Evolutionary conservation across 2,113 vertebrate genomes (phyloP), one percentile per base, ranked within the genome.

Genomic region (Verasper variegatus): DNA sequence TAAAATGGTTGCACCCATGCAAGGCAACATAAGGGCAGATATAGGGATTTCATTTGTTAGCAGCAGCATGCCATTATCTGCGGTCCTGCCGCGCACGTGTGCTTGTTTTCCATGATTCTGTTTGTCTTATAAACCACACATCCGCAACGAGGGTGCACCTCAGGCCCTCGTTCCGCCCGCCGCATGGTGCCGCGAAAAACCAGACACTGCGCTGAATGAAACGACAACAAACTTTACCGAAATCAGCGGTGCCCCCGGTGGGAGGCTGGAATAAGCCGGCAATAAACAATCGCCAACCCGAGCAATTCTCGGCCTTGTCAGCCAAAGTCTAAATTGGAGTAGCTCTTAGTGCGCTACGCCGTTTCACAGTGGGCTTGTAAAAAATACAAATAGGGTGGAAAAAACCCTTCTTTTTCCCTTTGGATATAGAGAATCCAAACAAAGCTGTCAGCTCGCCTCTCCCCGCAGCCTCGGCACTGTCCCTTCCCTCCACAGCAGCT

Each of bases 401-500:
- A 35, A 31, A 31, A 7, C 5, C 13, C 14, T 26, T 45, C 21
- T 14, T 23, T 74, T 73, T 78, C 80, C 85, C 71, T 9, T 17
- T 64, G 71, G 69, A 62, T 69, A 26, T 20, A n/a, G 27, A 26
- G 83, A 79, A 66, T 57, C 49, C 65, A 84, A 83, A 74, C 82
- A 84, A 80, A 84, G 67, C 77, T 80, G 81, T 71, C 78, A 71
- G 52, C 4, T 54, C 0, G 58, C 56, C 10, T 42, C 47, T 70
- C 45, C 64, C 40, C 64, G 2, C 26, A 84, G 21, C 68, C 31
- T 1, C 70, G 63, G 62, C 31, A 0, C 60, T 10, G 72, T 76
- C 81, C 58, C 37, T 17, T 76, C 55, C 69, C 76, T 72, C 84
- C 69, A 51, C 57, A 42, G 84, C 31, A 10, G 77, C 88, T 89